Evolutionary conservation across 2,888 invertebrate species (phyloP), one percentile per base, ranked within the genome.

Genomic region (Eupeodes latifasciatus): DNA sequence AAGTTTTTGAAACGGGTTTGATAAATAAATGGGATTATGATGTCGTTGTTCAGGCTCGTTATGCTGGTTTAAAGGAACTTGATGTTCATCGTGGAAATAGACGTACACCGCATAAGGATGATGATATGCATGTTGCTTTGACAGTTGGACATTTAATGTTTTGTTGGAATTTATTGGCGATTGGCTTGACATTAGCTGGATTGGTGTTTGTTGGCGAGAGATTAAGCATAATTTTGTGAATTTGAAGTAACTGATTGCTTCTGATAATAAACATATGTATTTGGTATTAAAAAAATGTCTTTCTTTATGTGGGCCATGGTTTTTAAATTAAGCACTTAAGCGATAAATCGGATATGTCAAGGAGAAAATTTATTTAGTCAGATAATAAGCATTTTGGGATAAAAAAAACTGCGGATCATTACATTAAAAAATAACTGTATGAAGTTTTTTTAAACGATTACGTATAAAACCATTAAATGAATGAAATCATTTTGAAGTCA

Each of bases 11-110:
- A 2, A 40, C 82, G 0, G 86, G 86, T 0, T 51, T 86, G 57
- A 11, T 78, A 11, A 1, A 12, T 2, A 86, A 82, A 27, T 86
- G 86, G 86, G 14, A 11, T 6, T 3, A 0, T n/a, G 69, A 86
- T 51, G 49, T 74, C 5, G 14, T 77, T 6, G 0, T 4, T 0
- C 77, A 85, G n/a, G 76, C 19, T 0, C 5, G 11, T n/a, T 0
- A 7, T 5, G n/a, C 57, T 27, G 76, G 69, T 0, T 12, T 64
- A n/a, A 55, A 71, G 19, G 55, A 55, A 55, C 44, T 71, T 4
- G 44, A 55, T 44, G 7, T 44, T 14, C n/a, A 16, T 9, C 44
- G 7, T 0, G 5, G n/a, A 0, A 57, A 11, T 16, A 16, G 27
- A 2, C 27, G 27, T 27, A 27, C 27, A 5, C 5, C 2, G 14